These are phyloP conservation scores for Chionoecetes opilio DNA, from an alignment of 1,140 invertebrate genomes.

Conservation along the genomic window DNA sequence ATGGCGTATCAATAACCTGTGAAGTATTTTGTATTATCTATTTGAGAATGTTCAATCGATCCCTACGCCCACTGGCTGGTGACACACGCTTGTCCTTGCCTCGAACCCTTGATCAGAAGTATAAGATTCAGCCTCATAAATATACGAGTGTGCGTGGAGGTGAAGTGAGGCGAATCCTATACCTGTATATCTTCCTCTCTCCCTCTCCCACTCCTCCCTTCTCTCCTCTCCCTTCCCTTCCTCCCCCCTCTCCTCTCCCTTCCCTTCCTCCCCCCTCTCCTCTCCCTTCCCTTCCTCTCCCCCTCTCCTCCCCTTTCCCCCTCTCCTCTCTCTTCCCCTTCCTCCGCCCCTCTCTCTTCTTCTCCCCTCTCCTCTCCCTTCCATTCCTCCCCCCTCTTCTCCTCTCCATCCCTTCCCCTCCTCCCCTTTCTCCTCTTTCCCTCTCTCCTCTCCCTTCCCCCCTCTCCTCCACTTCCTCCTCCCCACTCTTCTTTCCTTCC, in stretches of 20 bases:
- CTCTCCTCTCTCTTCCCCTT: too few species aligned
- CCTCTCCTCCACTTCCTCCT: background rate
- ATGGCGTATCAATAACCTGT: too few species aligned
- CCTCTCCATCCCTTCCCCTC: too few species aligned
- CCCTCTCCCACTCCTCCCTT: background rate
- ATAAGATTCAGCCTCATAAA: background rate
- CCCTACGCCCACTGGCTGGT: background rate
- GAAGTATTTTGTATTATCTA: too few species aligned
- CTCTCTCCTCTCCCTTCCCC: too few species aligned
- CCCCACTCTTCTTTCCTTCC: background rate
- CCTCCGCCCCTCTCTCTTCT: too few species aligned
- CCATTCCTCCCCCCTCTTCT: too few species aligned
- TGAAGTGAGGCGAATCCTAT: slow-evolving; percentile 6
- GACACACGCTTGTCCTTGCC: background rate
- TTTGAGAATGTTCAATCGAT: too few species aligned
- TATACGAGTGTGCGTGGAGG: background rate
- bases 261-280: background rate
- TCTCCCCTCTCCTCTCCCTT: too few species aligned
- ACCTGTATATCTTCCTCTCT: background rate
- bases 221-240: background rate
- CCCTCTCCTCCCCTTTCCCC: background rate
- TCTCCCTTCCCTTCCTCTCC: background rate
- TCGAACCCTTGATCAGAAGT: background rate
- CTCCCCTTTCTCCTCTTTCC: too few species aligned
- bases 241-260: background rate